Evolutionary conservation across 2,797 vertebrate species (phyloP).

Genomic region (Peromyscus attwateri): DNA sequence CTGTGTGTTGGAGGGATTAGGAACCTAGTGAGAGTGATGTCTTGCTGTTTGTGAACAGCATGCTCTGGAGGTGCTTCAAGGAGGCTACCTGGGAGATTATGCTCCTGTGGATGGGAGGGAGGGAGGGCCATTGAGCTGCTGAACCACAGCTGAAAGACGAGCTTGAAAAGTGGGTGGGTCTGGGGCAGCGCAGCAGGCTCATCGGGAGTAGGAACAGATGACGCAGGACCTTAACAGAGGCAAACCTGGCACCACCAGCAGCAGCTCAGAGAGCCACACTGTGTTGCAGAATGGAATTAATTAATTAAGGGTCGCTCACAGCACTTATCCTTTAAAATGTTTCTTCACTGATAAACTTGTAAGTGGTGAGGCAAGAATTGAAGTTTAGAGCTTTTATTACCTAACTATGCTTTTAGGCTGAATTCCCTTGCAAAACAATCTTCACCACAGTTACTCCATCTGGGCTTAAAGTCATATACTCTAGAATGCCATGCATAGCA

Average conservation of each 20-base stretch:
- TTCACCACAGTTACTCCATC: background rate
- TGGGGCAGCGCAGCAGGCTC: slow-evolving; percentile 59
- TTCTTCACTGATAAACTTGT: background rate
- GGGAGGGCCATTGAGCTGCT: slow-evolving; percentile 60
- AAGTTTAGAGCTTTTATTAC: slow-evolving; percentile 6
- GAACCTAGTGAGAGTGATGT: slow-evolving; percentile 84
- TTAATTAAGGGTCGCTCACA: background rate
- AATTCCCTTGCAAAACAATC: slow-evolving; percentile 23
- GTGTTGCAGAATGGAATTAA: background rate
- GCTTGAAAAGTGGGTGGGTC: slow-evolving; percentile 57
- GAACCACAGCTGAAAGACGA: slow-evolving; percentile 71
- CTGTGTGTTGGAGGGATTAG: slow-evolving; percentile 86
- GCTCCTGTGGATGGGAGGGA: slow-evolving; percentile 17
- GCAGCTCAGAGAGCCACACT: background rate
- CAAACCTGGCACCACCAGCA: background rate
- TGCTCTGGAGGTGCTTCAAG: slow-evolving; percentile 81
- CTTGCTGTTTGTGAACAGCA: slow-evolving; percentile 85
- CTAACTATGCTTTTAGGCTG: background rate
- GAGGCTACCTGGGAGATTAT: slow-evolving; percentile 83
- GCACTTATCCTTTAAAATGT: slow-evolving; percentile 1
- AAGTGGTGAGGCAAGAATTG: background rate
- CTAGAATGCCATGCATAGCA: background rate
- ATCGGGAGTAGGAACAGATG: background rate
- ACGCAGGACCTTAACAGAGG: slow-evolving; percentile 10
- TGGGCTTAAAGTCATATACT: background rate